A percentile compares a stretch with the other conserved stretches of the same genome.
Conservation (phyloP, 2,797 vertebrate genomes). For the Acrocephalus scirpaceus region DNA sequence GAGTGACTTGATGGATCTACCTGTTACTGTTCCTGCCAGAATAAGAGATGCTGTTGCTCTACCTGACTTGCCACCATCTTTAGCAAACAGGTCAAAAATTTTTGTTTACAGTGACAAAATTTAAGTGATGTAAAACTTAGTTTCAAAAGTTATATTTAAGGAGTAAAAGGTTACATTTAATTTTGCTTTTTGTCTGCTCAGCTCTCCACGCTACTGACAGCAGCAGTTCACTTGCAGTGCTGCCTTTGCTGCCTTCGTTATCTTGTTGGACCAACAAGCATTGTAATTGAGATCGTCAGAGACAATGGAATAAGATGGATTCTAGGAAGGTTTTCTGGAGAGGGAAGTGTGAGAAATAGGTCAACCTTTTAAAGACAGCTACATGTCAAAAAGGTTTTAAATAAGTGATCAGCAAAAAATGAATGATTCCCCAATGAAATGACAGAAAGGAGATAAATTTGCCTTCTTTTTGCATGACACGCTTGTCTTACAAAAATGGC, state of each 20-base stretch:
- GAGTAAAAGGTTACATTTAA: background rate
- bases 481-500: background rate
- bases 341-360: background rate
- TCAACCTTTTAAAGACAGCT: background rate
- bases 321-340: background rate
- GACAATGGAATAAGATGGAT: background rate
- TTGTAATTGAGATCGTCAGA: background rate
- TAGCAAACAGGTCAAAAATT: background rate
- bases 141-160: slow-evolving; percentile 1
- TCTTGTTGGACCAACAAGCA: background rate
- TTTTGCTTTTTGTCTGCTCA: background rate
- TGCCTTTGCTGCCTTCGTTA: background rate
- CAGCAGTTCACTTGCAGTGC: background rate
- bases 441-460: background rate
- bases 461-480: background rate
- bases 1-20: slow-evolving; percentile 18
- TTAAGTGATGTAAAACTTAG: background rate
- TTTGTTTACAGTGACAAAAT: background rate
- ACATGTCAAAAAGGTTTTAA: background rate
- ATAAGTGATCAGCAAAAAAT: background rate
- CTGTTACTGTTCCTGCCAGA: slow-evolving; percentile 1
- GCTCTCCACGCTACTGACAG: background rate
- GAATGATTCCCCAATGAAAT: background rate
- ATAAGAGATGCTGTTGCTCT: background rate
- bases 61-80: background rate